Base-by-base conservation (phyloP, 1,140 invertebrate species). In the Platyscapa corneri region DNA sequence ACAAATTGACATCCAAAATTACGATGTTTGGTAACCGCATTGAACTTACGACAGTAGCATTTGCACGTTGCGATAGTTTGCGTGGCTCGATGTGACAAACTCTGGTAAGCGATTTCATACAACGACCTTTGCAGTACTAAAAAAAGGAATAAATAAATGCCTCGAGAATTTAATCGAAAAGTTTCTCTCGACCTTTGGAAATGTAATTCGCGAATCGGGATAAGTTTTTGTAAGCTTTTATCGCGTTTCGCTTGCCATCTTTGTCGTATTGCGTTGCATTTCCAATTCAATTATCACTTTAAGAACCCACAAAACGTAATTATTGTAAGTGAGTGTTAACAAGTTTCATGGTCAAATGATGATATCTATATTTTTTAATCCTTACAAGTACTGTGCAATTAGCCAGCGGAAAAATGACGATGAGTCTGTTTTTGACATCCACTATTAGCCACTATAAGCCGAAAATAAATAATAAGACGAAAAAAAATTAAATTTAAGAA, bases 21-120 rank as follows among this genome's bases (percentile, higher is more conserved):
- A 34, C 65, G 65, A n/a, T 80, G 60, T 60, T 67, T 60, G 87
- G 82, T 87, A 86, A 85, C 88, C 84, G 87, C 88, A 85, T 89
- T 88, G 89, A 89, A 89, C 88, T 87, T 88, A 80, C 85, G 77
- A 77, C 53, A 77, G 87, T 67, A 60, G 14, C 10, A 60, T 60
- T 60, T 60, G 23, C 23, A 87, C 65, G 87, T 49, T 87, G 88
- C 88, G 80, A 89, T 82, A 70, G 84, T 79, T 88, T 82, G 87
- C 87, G 89, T 82, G 60, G 56, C 30, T 64, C 60, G 70, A 46
- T 34, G n/a, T 30, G 23, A 49, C 30, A 37, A 70, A 34, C 34
- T 70, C 3, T 20, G 12, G 7, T 27, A 3, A 3, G 6, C 27
- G 27, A 27, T 60, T 60, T 60, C 56, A 27, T 60, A 27, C 56